These are phyloP conservation scores for Chloropsis hardwickii DNA, from an alignment of 2,113 vertebrate species.

Conservation along the genomic window DNA sequence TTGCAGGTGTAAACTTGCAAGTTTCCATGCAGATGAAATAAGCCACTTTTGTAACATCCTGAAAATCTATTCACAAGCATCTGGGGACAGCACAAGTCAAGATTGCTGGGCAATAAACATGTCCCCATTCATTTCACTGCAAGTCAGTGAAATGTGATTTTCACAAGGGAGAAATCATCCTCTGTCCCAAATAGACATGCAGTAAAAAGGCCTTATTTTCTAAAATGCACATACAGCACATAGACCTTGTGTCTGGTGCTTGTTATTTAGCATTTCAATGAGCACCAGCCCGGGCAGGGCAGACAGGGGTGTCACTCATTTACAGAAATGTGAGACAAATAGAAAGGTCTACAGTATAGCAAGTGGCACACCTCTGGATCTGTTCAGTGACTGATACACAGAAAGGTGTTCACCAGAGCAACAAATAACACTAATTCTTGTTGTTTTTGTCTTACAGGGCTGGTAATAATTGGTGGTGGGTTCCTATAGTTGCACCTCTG, in stretches of 20 bases:
- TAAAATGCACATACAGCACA: neutral
- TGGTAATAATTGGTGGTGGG: constrained; percentile 93
- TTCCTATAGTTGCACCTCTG: constrained; percentile 88
- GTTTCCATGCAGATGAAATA: neutral
- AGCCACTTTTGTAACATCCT: neutral
- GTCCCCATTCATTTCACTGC: neutral
- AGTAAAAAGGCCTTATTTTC: neutral
- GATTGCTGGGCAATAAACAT: neutral
- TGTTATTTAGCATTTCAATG: neutral
- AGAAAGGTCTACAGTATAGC: neutral
- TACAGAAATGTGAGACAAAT: neutral
- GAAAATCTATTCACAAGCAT: neutral
- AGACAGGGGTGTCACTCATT: neutral
- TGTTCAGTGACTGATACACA: neutral
- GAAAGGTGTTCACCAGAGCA: neutral
- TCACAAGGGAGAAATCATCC: neutral
- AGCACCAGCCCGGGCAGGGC: neutral
- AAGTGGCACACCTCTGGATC: rapidly evolving
- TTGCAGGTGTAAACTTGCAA: neutral
- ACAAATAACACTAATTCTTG: neutral
- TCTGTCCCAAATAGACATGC: neutral
- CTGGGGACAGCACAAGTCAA: neutral
- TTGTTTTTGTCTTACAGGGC: constrained; percentile 73
- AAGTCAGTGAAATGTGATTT: neutral
- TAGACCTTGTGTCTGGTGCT: neutral